phyloP scores from a whole-genome alignment of 1,140 invertebrate genomes.

The Cydia amplana region DNA sequence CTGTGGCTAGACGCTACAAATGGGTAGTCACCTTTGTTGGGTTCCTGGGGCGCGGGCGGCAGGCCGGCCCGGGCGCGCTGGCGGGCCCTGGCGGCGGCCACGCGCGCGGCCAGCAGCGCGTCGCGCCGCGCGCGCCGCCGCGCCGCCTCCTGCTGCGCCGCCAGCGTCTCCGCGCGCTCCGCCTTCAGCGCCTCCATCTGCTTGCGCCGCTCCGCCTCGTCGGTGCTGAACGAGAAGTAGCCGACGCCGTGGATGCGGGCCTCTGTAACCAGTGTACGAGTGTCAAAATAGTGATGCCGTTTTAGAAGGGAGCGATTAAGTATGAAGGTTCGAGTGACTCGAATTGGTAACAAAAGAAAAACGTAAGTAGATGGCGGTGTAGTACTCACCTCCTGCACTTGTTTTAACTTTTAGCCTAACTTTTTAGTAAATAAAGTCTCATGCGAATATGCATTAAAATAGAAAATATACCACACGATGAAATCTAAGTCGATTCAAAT shows the following conservation, averaged over 20 bases:
- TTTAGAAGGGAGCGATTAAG: too few relatives aligned
- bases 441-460: too few relatives aligned
- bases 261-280: slow-evolving; percentile 80
- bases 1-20: too few relatives aligned
- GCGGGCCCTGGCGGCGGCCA: slow-evolving; percentile 88
- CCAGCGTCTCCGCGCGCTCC: slow-evolving; percentile 85
- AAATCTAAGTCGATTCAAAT: too few relatives aligned
- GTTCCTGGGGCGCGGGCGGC: slow-evolving; percentile 85
- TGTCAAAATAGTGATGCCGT: too few relatives aligned
- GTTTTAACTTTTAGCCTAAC: too few relatives aligned
- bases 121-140: slow-evolving; percentile 84
- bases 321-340: too few relatives aligned
- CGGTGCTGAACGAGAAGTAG: slow-evolving; percentile 92
- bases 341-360: too few relatives aligned
- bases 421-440: too few relatives aligned
- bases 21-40: slow-evolving; percentile 56
- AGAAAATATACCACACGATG: too few relatives aligned
- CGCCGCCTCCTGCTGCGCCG: slow-evolving; percentile 83
- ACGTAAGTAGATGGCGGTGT: too few relatives aligned
- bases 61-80: slow-evolving; percentile 88
- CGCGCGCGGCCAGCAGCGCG: slow-evolving; percentile 85
- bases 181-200: slow-evolving; percentile 89
- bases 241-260: slow-evolving; percentile 93
- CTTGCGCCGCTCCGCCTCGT: slow-evolving; percentile 86
- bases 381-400: too few relatives aligned